phyloP scores from a whole-genome alignment of 2,888 invertebrate species.

The Girardia tigrina region DNA sequence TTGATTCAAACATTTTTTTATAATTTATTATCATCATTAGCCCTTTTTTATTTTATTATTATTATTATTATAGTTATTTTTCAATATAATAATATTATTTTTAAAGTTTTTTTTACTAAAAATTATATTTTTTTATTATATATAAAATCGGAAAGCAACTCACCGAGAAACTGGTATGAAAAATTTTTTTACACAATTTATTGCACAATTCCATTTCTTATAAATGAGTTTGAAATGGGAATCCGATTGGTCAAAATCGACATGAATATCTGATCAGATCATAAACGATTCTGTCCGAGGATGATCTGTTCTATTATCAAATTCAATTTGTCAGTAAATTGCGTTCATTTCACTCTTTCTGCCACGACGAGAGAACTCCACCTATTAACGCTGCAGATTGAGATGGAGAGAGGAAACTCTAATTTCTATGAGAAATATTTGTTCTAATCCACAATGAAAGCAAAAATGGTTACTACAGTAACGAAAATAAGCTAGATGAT shows the following conservation, averaged over 20 bases:
- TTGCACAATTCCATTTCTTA: background rate
- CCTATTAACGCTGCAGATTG: background rate
- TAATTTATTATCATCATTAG: too few species aligned
- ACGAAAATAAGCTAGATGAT: slow-evolving; percentile 8
- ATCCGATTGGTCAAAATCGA: background rate
- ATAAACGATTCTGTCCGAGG: background rate
- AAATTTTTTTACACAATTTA: slow-evolving; percentile 23
- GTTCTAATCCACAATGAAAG: slow-evolving; percentile 3
- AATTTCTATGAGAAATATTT: slow-evolving; percentile 12
- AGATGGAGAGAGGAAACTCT: background rate
- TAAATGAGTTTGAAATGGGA: background rate
- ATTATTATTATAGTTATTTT: too few species aligned
- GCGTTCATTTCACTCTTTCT: slow-evolving; percentile 1
- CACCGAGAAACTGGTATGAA: slow-evolving; percentile 6
- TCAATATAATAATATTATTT: too few species aligned
- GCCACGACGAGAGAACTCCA: background rate
- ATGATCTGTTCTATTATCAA: background rate
- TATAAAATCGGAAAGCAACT: too few species aligned
- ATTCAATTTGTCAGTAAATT: background rate
- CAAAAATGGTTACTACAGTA: slow-evolving; percentile 23
- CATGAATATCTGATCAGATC: slow-evolving; percentile 13
- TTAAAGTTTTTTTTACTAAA: too few species aligned
- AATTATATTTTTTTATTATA: too few species aligned
- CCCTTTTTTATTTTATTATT: too few species aligned
- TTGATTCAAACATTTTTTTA: too few species aligned